Evolutionary conservation across 2,888 invertebrate species (phyloP).

Genomic region (Tinea trinotella): DNA sequence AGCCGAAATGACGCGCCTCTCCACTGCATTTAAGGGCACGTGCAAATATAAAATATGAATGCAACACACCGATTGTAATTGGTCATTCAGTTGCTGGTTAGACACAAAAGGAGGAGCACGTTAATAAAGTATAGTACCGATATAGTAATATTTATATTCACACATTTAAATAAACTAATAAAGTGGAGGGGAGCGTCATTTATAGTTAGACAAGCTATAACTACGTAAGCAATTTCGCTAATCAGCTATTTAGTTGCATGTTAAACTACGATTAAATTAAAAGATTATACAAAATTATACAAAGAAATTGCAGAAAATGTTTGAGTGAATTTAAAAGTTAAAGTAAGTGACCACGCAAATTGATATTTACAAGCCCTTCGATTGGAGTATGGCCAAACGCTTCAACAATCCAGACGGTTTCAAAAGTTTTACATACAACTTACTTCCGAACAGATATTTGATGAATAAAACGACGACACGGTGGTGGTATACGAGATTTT

Average conservation of each 20-base stretch:
- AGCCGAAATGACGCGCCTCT: no score
- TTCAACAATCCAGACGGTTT: conserved; percentile 41
- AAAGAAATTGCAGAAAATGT: neutral
- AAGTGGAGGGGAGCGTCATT: no score
- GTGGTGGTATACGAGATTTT: conserved; percentile 29
- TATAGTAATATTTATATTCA: neutral
- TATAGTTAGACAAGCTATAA: no score
- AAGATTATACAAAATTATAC: neutral
- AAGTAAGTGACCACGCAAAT: conserved; percentile 2
- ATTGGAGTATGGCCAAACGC: conserved; percentile 45
- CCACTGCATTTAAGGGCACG: no score
- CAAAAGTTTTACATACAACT: conserved; percentile 47
- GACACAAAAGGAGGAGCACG: no score
- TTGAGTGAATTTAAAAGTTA: neutral
- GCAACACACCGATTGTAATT: no score
- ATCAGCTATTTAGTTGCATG: neutral
- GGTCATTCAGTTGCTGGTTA: no score
- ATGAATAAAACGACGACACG: conserved; percentile 41
- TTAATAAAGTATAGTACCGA: neutral
- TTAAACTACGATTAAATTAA: neutral
- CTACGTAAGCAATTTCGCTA: neutral
- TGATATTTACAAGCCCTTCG: conserved; percentile 1
- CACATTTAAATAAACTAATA: no score
- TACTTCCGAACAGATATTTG: conserved; percentile 42
- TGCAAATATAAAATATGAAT: no score